Base-by-base conservation (phyloP, 1,140 invertebrate species). In the Eufriesea mexicana region DNA sequence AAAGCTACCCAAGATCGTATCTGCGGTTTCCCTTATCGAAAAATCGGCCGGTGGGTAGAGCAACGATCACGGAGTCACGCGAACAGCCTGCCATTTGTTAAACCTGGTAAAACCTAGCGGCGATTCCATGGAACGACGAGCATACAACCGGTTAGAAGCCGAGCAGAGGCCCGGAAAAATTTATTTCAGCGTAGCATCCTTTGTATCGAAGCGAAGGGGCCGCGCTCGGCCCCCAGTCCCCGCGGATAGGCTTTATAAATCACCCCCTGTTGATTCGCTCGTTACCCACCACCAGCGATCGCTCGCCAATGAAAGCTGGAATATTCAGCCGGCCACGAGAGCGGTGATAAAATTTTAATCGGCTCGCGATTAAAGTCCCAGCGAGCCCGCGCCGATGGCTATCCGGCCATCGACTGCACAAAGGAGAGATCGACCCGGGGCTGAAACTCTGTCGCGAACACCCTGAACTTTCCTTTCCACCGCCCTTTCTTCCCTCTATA, bases 331-430 rank as follows among this genome's bases (percentile, higher is more conserved):
- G 55, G n/a, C 4, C 64, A 23, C 47, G 86, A 77, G 66, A 89
- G 74, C 61, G 61, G 62, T 54, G 84, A 87, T 87, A 86, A 87
- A 86, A 86, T 86, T 86, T 86, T 87, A 86, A 87, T 87, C 85
- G 75, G 42, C 61, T 66, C 45, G 47, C 42, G 73, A 84, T 80
- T 89, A 71, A 89, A 88, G 62, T 81, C 59, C 59, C 4, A 9
- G 12, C 28, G 8, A 28, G 16, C 18, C 23, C n/a, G 45, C 7
- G n/a, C 47, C 45, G 42, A 74, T 59, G n/a, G 35, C 23, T 23
- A 25, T 14, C 10, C 8, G 49, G 14, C 12, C 45, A 2, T 20
- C 45, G 42, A 35, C 14, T n/a, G n/a, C n/a, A 62, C n/a, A 62
- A 75, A 75, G 59, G 25, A 62, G 20, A 16, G 25, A 57, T 18